Evolutionary conservation across 2,113 vertebrate genomes (phyloP).

Genomic region (Lasiurus cinereus): DNA sequence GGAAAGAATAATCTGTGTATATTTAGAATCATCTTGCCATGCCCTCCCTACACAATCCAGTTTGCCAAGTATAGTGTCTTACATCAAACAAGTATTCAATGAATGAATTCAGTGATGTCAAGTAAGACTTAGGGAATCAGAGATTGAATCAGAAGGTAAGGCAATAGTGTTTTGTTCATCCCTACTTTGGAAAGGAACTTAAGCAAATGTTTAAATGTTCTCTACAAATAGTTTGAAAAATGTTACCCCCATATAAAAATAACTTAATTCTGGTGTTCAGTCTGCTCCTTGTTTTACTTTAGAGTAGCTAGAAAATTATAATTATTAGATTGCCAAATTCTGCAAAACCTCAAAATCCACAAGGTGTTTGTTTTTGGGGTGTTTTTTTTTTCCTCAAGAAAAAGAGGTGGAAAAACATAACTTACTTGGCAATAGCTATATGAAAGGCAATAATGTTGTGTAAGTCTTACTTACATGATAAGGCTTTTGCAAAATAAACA

Average conservation of each 20-base stretch:
- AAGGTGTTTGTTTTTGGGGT: neutral
- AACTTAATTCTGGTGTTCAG: neutral
- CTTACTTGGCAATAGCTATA: constrained; percentile 12
- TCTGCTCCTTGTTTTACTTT: constrained; percentile 30
- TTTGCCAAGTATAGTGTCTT: neutral
- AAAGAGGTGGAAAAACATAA: neutral
- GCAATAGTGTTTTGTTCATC: neutral
- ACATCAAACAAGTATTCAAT: neutral
- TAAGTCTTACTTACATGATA: constrained; percentile 28
- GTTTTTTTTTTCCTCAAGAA: constrained; percentile 10
- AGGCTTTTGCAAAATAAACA: constrained; percentile 59
- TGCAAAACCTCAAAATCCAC: neutral
- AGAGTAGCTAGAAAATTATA: constrained; percentile 22
- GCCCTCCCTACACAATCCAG: too few species aligned
- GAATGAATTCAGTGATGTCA: neutral
- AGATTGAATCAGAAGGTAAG: neutral
- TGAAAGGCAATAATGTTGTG: constrained; percentile 5
- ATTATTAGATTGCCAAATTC: constrained; percentile 14
- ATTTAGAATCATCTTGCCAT: neutral
- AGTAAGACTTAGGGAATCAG: neutral
- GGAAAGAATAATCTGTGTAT: neutral
- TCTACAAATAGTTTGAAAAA: constrained; percentile 27
- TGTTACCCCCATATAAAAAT: neutral
- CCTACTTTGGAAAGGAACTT: constrained; percentile 9
- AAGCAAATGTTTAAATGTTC: neutral